Percentiles rank a stretch among this genome's conserved stretches.
phyloP scores from a whole-genome alignment of 2,797 vertebrate species.

The Ictinia mississippiensis region DNA sequence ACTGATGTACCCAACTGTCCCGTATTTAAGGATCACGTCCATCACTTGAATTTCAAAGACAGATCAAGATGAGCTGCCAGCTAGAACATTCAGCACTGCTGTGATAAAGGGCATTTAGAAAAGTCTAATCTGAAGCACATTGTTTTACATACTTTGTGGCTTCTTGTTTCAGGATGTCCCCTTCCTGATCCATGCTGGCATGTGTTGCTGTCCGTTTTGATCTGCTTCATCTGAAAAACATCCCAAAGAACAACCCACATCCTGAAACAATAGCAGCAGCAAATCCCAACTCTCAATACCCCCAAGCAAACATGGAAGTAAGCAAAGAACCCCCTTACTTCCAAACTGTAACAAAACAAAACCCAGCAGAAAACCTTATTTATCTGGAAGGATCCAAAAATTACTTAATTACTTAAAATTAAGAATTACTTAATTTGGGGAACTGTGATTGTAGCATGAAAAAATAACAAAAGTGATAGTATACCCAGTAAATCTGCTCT shows the following conservation, averaged over 20 bases:
- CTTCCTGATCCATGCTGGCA: neutral
- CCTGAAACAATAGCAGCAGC: neutral
- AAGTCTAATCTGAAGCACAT: neutral
- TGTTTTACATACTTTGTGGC: slow-evolving; percentile 14
- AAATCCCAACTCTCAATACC: neutral
- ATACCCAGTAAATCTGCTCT: neutral
- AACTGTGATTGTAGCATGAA: neutral
- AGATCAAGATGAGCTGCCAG: neutral
- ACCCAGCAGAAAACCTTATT: neutral
- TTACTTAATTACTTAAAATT: too few relatives aligned
- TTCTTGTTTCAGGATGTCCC: slow-evolving; percentile 21
- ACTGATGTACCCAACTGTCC: neutral
- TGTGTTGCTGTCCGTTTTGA: neutral
- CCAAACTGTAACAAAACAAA: neutral
- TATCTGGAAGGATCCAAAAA: neutral
- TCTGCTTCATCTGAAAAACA: neutral
- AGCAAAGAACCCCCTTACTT: neutral
- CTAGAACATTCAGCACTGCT: neutral
- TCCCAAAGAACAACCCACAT: neutral
- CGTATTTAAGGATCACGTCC: neutral
- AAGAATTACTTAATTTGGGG: neutral
- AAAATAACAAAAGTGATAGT: neutral
- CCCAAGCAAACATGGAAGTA: neutral
- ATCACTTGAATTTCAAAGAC: neutral
- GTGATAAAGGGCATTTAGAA: slow-evolving; percentile 1